Base-by-base conservation (phyloP, 1,140 invertebrate genomes). In the Micrasema longulum region DNA sequence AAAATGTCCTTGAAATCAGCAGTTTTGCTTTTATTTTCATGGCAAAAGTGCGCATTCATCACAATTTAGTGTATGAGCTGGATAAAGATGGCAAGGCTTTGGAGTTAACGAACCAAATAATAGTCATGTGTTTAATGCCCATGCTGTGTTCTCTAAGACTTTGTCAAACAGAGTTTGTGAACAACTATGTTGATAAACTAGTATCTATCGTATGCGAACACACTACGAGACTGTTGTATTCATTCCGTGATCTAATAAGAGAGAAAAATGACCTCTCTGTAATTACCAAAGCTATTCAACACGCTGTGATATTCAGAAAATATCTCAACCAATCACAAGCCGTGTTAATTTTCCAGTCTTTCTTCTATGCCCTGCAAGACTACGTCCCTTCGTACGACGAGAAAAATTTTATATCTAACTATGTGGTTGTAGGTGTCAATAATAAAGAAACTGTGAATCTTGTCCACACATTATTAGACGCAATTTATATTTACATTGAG, bases 301-400 rank as follows among this genome's bases (percentile, higher is more conserved):
- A 87, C 60, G 77, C 88, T 16, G 80, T 87, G 12, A 83, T 84
- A 50, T 71, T 89, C 53, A 85, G 87, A 66, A 83, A 86, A 68
- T 82, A 86, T 65, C 78, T 88, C 26, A 83, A 85, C 53, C 82
- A 90, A 77, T 89, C 90, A 50, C 85, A 89, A 74, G 91, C 90
- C 0, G 88, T 92, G 10, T 86, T 90, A n/a, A 82, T 89, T 18
- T 92, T 92, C 72, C 91, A 93, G 82, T 85, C 86, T 0, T 79
- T 92, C 53, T 89, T 89, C 43, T 89, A 92, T 77, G 84, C 87
- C 0, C 77, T 93, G 0, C 89, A 90, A 69, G 89, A 91, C 76
- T 90, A 87, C 62, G 81, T 80, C 50, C 79, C 80, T 0, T 63
- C 77, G 31, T 76, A 78, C 67, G 74, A 78, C 2, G 45, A 77